Conservation (phyloP, 2,888 invertebrate species). For the Mythimna albipuncta region DNA sequence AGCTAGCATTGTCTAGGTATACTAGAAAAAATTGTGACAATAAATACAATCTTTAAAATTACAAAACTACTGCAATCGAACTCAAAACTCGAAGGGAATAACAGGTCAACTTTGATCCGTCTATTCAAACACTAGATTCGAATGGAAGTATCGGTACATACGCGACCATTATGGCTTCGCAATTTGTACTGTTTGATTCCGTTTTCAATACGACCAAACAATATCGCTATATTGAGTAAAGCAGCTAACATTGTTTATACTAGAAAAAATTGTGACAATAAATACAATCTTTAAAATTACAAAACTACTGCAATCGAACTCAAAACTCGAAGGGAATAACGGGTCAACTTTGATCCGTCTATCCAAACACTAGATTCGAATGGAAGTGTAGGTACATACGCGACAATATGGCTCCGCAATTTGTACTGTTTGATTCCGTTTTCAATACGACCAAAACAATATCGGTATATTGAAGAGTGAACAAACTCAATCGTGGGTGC, state of each 20-base stretch:
- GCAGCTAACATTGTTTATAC: no score
- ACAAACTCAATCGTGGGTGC: constrained; percentile 79
- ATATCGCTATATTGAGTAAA: constrained; percentile 80
- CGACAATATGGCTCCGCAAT: constrained; percentile 60
- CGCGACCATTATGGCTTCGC: constrained; percentile 55
- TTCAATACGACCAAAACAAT: constrained; percentile 83
- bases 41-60: no score
- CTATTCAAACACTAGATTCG: constrained; percentile 40
- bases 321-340: constrained; percentile 3
- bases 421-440: constrained; percentile 70
- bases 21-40: no score
- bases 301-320: neutral
- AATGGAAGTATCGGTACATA: constrained; percentile 33
- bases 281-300: no score
- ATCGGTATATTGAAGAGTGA: constrained; percentile 83
- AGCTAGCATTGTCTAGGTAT: no score
- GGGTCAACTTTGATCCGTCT: constrained; percentile 32
- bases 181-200: constrained; percentile 68
- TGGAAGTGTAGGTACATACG: constrained; percentile 28
- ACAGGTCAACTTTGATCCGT: constrained; percentile 32
- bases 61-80: neutral
- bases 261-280: no score
- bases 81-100: neutral
- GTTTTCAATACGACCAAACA: constrained; percentile 81
- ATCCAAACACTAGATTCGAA: constrained; percentile 43